A percentile compares a stretch with the other conserved stretches of the same genome.
These are phyloP conservation scores for Indicator maculatus DNA, from an alignment of 2,113 vertebrate genomes.

Conservation along the genomic window DNA sequence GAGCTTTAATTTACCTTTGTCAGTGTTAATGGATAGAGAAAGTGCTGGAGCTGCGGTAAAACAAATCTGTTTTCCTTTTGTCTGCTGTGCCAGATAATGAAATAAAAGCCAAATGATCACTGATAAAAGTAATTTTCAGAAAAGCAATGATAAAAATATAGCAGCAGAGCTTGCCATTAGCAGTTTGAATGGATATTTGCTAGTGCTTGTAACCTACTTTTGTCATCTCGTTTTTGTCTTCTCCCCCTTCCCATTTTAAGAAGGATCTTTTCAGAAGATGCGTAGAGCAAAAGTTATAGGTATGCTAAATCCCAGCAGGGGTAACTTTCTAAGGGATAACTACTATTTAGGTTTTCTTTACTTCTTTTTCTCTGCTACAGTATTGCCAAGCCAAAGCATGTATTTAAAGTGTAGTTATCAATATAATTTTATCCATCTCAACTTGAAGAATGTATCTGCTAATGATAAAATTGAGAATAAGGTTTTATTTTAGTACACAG, in stretches of 20 bases:
- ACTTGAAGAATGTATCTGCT: background rate
- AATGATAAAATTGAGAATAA: background rate
- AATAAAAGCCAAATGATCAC: constrained; percentile 79
- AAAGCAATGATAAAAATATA: constrained; percentile 72
- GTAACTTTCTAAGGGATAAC: background rate
- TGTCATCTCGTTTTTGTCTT: constrained; percentile 1
- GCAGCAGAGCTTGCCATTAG: constrained; percentile 75
- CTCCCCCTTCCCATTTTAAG: background rate
- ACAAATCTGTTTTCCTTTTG: constrained; percentile 74
- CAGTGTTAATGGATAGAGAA: constrained; percentile 69
- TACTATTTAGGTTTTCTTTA: background rate
- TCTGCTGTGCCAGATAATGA: constrained; percentile 76
- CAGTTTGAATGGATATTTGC: constrained; percentile 64
- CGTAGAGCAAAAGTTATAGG: background rate
- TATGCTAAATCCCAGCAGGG: background rate
- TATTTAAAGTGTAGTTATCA: background rate
- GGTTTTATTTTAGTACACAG: background rate
- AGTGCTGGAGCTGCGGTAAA: constrained; percentile 68
- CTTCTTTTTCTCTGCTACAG: background rate
- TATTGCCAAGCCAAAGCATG: background rate
- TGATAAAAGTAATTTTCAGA: constrained; percentile 78
- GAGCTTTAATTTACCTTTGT: constrained; percentile 64
- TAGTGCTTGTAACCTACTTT: constrained; percentile 40
- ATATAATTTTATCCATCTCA: background rate
- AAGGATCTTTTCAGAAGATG: background rate